Percentiles rank a stretch among this genome's conserved stretches.
phyloP scores from a whole-genome alignment of 2,113 vertebrate species.

The Neogobius melanostomus region DNA sequence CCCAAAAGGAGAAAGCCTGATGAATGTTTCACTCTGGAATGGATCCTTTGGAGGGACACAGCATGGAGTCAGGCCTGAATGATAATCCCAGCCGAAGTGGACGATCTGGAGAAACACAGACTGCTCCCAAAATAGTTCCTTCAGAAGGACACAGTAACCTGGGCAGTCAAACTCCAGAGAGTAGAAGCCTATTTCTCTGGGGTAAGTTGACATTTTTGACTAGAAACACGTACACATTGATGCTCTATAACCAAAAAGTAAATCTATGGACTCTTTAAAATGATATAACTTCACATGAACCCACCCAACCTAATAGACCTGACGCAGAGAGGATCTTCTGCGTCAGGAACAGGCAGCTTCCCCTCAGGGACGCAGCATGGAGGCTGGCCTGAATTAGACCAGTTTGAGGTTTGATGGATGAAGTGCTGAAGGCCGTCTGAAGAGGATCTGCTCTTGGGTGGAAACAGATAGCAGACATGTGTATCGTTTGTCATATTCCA shows the following conservation, averaged over 20 bases:
- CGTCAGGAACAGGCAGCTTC: not conserved
- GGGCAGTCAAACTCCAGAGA: too few relatives aligned
- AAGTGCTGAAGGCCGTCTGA: constrained; percentile 23
- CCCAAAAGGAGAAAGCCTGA: constrained; percentile 37
- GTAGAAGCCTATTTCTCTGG: too few relatives aligned
- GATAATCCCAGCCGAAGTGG: not conserved
- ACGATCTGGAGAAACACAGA: not conserved
- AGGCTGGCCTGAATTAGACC: not conserved
- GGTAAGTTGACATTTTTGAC: too few relatives aligned
- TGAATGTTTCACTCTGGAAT: constrained; percentile 39
- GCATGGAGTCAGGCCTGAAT: not conserved
- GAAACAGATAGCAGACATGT: not conserved
- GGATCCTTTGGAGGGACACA: constrained; percentile 39
- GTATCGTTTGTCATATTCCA: not conserved
- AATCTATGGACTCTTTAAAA: too few relatives aligned
- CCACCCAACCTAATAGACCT: too few relatives aligned
- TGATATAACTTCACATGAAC: too few relatives aligned
- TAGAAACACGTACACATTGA: too few relatives aligned
- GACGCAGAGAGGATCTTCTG: not conserved
- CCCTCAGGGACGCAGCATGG: constrained; percentile 18
- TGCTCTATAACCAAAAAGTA: too few relatives aligned
- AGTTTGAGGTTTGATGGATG: constrained; percentile 31
- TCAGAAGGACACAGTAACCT: too few relatives aligned
- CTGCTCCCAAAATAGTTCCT: too few relatives aligned
- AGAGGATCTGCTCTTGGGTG: constrained; percentile 14